Percentiles rank a stretch among this genome's conserved stretches.
Evolutionary conservation across 2,113 vertebrate species (phyloP).

Genomic region (Tauraco erythrolophus): DNA sequence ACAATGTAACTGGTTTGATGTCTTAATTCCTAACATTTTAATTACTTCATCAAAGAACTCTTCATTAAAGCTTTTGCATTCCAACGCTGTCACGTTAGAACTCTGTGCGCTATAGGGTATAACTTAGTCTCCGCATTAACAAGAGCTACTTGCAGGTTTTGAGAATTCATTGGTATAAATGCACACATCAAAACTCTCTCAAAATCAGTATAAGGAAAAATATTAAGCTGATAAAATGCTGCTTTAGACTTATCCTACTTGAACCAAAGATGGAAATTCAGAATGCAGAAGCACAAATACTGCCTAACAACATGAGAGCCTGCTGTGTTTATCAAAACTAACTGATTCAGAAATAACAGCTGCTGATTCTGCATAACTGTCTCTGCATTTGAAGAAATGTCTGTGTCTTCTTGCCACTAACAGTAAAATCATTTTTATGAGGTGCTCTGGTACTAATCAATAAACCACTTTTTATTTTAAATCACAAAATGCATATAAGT

Average conservation of each 20-base stretch:
- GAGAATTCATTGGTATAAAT: not conserved
- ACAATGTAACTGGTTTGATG: not conserved
- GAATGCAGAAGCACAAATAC: not conserved
- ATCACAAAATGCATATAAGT: not conserved
- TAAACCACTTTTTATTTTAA: not conserved
- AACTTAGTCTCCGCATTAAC: not conserved
- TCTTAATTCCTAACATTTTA: constrained; percentile 24
- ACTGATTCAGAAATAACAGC: constrained; percentile 27
- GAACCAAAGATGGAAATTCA: constrained; percentile 28
- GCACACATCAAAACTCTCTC: not conserved
- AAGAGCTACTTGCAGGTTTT: not conserved
- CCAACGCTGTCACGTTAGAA: not conserved
- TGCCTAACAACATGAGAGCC: constrained; percentile 15
- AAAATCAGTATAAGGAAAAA: not conserved
- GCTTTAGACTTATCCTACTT: not conserved
- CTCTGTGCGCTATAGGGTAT: not conserved
- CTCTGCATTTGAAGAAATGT: not conserved
- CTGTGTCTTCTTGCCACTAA: not conserved
- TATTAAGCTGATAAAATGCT: not conserved
- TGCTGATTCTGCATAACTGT: constrained; percentile 47
- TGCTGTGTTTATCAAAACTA: constrained; percentile 40
- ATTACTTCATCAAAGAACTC: constrained; percentile 30
- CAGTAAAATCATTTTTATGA: constrained; percentile 59
- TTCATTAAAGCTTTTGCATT: constrained; percentile 6
- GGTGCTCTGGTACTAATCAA: not conserved